Evolutionary conservation across 1,140 invertebrate genomes (phyloP).

Genomic region (Diabrotica virgifera): DNA sequence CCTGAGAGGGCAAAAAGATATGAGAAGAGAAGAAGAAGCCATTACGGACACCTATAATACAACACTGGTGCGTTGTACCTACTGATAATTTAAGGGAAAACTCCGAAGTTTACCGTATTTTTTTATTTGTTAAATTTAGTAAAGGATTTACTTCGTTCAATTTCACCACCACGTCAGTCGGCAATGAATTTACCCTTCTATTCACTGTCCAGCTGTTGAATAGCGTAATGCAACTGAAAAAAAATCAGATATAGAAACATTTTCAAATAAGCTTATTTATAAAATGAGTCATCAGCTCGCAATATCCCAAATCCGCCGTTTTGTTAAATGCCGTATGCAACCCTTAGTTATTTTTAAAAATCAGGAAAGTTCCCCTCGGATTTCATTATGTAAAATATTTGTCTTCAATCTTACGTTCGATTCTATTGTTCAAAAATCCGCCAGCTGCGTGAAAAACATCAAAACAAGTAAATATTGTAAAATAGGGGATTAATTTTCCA

Average conservation of each 20-base stretch:
- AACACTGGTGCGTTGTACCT: constrained; percentile 48
- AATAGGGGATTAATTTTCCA: constrained; percentile 45
- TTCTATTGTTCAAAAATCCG: constrained; percentile 30
- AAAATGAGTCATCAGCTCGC: not conserved
- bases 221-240: too few species aligned
- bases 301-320: constrained; percentile 5
- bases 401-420: constrained; percentile 37
- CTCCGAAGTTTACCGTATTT: constrained; percentile 36
- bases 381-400: constrained; percentile 30
- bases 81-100: constrained; percentile 49
- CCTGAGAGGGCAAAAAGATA: too few species aligned
- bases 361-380: constrained; percentile 12
- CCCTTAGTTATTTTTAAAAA: constrained; percentile 16
- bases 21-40: too few species aligned
- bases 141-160: too few species aligned
- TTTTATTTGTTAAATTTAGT: too few species aligned
- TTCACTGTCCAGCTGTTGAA: too few species aligned
- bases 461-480: constrained; percentile 48
- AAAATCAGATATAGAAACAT: too few species aligned
- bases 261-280: not conserved
- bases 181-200: too few species aligned
- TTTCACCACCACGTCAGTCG: too few species aligned
- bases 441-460: constrained; percentile 43
- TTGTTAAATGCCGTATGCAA: constrained; percentile 4
- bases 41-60: constrained; percentile 48